Conservation (phyloP, 2,113 vertebrate species). For the Acanthisitta chloris region DNA sequence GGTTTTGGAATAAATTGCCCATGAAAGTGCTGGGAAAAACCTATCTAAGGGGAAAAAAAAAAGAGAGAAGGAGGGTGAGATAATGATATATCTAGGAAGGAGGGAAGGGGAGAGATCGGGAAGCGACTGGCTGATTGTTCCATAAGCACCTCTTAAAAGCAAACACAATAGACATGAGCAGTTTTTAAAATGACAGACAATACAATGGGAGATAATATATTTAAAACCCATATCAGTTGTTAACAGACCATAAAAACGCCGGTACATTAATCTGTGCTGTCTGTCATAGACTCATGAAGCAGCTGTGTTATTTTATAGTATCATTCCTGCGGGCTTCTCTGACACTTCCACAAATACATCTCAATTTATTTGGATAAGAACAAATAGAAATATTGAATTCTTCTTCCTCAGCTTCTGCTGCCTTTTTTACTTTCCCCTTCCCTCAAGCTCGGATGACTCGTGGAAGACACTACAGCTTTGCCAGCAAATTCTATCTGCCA, state of each 20-base stretch:
- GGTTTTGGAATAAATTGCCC: constrained; percentile 64
- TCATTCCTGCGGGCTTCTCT: constrained; percentile 62
- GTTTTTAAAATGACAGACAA: constrained; percentile 77
- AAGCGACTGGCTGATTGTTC: constrained; percentile 51
- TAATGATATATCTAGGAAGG: constrained; percentile 29
- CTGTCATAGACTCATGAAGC: constrained; percentile 70
- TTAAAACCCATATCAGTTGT: constrained; percentile 80
- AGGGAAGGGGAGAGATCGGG: not conserved
- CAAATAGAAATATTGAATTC: constrained; percentile 66
- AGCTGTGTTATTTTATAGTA: constrained; percentile 73
- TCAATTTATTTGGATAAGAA: constrained; percentile 77
- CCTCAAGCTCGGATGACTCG: not conserved
- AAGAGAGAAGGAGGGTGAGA: not conserved
- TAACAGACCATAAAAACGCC: constrained; percentile 80
- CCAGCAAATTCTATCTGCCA: not conserved
- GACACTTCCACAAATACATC: constrained; percentile 73
- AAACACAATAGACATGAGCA: constrained; percentile 71
- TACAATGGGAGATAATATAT: constrained; percentile 79
- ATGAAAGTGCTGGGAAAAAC: constrained; percentile 59
- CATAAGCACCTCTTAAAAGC: constrained; percentile 71
- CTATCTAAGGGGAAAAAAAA: not conserved
- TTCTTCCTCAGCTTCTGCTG: not conserved
- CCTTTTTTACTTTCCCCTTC: not conserved
- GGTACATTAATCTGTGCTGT: constrained; percentile 75
- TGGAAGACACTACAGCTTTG: not conserved